Percentiles rank a stretch among this genome's conserved stretches.
These are phyloP conservation scores for Trichomycterus rosablanca DNA, from an alignment of 2,113 vertebrate genomes.

Conservation along the genomic window DNA sequence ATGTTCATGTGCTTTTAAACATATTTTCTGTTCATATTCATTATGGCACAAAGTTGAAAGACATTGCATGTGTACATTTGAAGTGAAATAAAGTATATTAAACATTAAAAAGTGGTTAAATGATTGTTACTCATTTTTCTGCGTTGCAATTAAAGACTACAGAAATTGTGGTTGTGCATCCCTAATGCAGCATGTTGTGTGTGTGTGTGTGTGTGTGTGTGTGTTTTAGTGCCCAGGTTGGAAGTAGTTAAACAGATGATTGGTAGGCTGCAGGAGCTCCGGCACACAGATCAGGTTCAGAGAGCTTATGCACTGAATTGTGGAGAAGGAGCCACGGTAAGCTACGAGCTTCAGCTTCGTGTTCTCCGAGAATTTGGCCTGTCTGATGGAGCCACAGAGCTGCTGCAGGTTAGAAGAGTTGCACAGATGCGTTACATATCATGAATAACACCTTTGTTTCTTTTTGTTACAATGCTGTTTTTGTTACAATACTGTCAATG, in stretches of 20 bases:
- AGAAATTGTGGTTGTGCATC: too few species aligned
- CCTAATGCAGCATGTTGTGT: too few species aligned
- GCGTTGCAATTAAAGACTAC: too few species aligned
- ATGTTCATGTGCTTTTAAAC: too few species aligned
- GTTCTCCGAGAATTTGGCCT: constrained; percentile 91
- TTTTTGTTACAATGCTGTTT: background rate
- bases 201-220: constrained; percentile 8
- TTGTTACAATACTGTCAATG: background rate
- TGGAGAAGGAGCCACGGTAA: constrained; percentile 93
- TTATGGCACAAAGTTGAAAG: too few species aligned
- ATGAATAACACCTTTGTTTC: background rate
- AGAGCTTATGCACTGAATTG: constrained; percentile 93
- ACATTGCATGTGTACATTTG: too few species aligned
- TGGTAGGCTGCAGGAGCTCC: constrained; percentile 83
- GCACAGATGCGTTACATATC: too few species aligned
- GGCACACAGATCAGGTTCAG: constrained; percentile 93
- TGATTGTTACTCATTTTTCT: too few species aligned
- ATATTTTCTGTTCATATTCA: too few species aligned
- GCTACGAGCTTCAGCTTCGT: constrained; percentile 93
- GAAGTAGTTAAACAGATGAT: constrained; percentile 89
- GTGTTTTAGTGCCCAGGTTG: constrained; percentile 79
- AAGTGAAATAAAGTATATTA: too few species aligned
- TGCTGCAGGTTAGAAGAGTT: constrained; percentile 90
- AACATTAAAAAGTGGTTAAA: too few species aligned
- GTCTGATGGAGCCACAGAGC: constrained; percentile 87